Conservation (phyloP, 2,797 vertebrate species). For the Pseudomugil tenellus region DNA sequence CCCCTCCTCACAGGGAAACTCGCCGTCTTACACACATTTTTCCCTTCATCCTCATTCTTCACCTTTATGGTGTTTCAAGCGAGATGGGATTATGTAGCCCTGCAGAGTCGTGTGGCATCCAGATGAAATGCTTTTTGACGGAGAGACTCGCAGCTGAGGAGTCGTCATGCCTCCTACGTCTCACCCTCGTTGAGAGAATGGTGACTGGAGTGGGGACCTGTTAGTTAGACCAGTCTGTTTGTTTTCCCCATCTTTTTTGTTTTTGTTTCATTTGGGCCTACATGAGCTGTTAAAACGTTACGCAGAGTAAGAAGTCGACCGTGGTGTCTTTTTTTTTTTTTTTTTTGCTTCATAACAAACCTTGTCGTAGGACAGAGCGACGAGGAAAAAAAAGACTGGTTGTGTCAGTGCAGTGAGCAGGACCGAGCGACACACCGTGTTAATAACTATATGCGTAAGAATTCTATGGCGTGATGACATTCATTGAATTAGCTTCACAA, state of each 20-base stretch:
- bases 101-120: constrained; percentile 46
- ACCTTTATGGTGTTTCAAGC: constrained; percentile 70
- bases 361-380: constrained; percentile 15
- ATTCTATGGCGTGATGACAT: constrained; percentile 36
- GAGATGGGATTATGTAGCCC: constrained; percentile 68
- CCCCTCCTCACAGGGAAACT: constrained; percentile 72
- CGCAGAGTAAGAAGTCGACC: constrained; percentile 20
- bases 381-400: constrained; percentile 33
- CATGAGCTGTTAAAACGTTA: constrained; percentile 20
- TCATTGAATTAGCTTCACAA: constrained; percentile 18
- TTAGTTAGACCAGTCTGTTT: constrained; percentile 53
- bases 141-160: constrained; percentile 40
- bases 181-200: constrained; percentile 42
- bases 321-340: constrained; percentile 23
- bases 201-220: constrained; percentile 63
- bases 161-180: constrained; percentile 54
- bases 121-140: constrained; percentile 54
- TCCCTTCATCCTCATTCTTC: constrained; percentile 65
- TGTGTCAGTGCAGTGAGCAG: constrained; percentile 26
- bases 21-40: constrained; percentile 73
- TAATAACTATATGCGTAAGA: constrained; percentile 40
- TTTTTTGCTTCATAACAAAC: constrained; percentile 22
- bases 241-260: constrained; percentile 33
- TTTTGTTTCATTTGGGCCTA: constrained; percentile 44
- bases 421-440: constrained; percentile 20